These are phyloP conservation scores for Hymenopus coronatus DNA, from an alignment of 2,888 invertebrate species.

Conservation along the genomic window DNA sequence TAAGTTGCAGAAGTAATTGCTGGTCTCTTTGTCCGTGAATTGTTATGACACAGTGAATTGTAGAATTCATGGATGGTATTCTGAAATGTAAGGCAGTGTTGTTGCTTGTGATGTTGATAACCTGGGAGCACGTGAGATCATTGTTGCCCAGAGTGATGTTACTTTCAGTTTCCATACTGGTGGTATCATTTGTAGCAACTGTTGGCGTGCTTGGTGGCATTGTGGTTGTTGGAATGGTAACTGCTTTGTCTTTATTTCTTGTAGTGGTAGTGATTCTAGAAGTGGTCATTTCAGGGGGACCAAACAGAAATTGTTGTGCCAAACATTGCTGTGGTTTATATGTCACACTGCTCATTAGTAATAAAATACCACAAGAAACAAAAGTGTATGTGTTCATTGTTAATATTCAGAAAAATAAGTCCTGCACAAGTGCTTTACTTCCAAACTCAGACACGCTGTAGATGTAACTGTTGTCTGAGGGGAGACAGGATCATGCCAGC, in stretches of 20 bases:
- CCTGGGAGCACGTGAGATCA: background rate
- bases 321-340: background rate
- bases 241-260: background rate
- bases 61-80: background rate
- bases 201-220: background rate
- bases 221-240: background rate
- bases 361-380: background rate
- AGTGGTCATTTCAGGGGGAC: background rate
- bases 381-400: background rate
- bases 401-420: background rate
- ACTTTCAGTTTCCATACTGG: background rate
- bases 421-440: background rate
- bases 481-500: background rate
- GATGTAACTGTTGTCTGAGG: background rate
- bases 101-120: background rate
- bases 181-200: background rate
- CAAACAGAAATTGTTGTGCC: background rate
- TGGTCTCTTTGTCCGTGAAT: background rate
- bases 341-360: background rate
- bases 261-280: background rate
- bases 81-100: background rate
- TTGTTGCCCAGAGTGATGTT: background rate
- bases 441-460: background rate
- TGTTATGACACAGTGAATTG: slow-evolving; percentile 8
- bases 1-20: background rate